Evolutionary conservation across 2,888 invertebrate genomes (phyloP), one percentile per base, ranked within the genome.

Genomic region (Synergus itoensis): DNA sequence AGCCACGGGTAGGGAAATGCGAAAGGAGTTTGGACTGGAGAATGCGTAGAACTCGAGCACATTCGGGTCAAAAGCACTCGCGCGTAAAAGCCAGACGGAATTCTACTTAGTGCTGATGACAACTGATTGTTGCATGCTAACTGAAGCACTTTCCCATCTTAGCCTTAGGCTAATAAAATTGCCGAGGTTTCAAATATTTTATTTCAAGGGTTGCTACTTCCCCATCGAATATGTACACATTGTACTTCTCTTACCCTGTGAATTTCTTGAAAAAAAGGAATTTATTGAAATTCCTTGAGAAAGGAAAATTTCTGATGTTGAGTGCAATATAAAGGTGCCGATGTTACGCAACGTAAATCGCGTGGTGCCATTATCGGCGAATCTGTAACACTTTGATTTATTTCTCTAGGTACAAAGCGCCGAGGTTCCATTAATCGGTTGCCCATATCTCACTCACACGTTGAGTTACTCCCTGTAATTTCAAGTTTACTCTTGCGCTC

Each of bases 1-100:
- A 79, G 82, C 77, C 69, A 63, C n/a, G 80, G 75, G 53, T 77
- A 77, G 48, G 75, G 79, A 80, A 80, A 80, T 67, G 78, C 63
- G 69, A 79, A 69, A 79, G 77, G 79, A 53, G 69, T 48, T 69
- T 48, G 45, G 16, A 69, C 45, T 69, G 48, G 48, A 48, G 69
- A 69, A 69, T 48, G 69, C 69, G 69, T 69, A 69, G 69, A 69
- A 69, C 48, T 69, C 48, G 7, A 48, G 69, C 28, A 69, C 48
- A 69, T 48, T 21, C 69, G 69, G 69, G 69, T 48, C 69, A 69
- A 69, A 69, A 69, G 45, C 69, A 69, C 69, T 69, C 69, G 69
- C 48, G 45, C 45, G 69, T 69, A 69, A 69, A 69, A 69, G 69
- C 69, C 48, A 69, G 69, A 69, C 69, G 48, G 45, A 69, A 69